Evolutionary conservation across 1,140 invertebrate genomes (phyloP), one percentile per base, ranked within the genome.

Genomic region (Maconellicoccus hirsutus): DNA sequence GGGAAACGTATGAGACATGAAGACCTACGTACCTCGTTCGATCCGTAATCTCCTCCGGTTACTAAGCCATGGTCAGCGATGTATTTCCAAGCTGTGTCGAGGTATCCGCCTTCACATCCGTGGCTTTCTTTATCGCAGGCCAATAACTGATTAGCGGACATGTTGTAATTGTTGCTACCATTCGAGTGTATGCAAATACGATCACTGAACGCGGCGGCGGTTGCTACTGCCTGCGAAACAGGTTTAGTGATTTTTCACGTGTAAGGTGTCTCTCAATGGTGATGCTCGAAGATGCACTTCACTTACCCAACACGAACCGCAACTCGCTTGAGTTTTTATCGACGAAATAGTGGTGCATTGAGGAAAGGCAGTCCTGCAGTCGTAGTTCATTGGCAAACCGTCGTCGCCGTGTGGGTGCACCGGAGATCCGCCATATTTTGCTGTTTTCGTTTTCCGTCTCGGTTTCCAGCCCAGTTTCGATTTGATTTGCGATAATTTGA

Each of bases 341-440:
- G 91, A 87, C 73, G 92, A 85, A 73, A 92, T 84, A 0, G 90
- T 90, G 0, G 88, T 86, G 76, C 93, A 96, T 74, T 91, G 78
- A 0, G 90, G 85, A 92, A 93, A 95, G 72, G 91, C 81, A 70
- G 82, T 79, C 29, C 92, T 81, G 0, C 91, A 79, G 79, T 95
- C 92, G 78, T 94, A 95, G 73, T 84, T 81, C 21, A 86, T 84
- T 0, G 92, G 92, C 8, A 92, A 52, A 52, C 16, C n/a, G 42
- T 52, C 42, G 2, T 52, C 16, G 3, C 12, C 29, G 12, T 33
- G 29, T 33, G 3, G 29, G 29, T 6, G 29, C 29, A 6, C 29
- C 29, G 29, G 42, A 52, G 42, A 16, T 8, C 12, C 29, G 3
- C 29, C 29, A 33, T 33, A 12, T n/a, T n/a, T n/a, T n/a, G 42